Evolutionary conservation across 2,113 vertebrate genomes (phyloP), one percentile per base, ranked within the genome.

Genomic region (Saimiri boliviensis): DNA sequence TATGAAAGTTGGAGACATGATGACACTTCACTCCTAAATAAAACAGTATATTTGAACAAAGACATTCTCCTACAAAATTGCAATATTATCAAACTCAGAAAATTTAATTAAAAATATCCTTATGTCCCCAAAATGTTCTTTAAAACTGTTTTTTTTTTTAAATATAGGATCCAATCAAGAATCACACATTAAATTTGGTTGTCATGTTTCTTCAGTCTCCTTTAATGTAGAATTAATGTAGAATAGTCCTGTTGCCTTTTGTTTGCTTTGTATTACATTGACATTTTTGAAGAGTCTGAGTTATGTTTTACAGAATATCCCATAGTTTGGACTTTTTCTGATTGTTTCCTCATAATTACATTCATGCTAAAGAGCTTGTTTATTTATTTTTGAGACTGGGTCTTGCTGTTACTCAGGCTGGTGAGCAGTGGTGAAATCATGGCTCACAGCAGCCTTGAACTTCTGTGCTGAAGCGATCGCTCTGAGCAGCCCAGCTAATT

Each of bases 131-230:
- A 94, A 77, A 73, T 93, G 45, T 37, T 56, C 83, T 71, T 89
- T 70, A 74, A 42, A 56, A 40, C 17, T 86, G 5, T 90, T 93
- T 76, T 47, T 68, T 40, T 87, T 88, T 85, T 45, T 7, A 88
- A 94, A 76, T 70, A 90, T 9, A 80, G 19, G 63, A 93, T 71
- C n/a, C 45, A 79, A 95, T 68, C 66, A 37, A 45, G 56, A 89
- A 90, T 68, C 40, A 93, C 66, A 83, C 88, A 82, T 56, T 91
- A 70, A 77, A 90, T 79, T 93, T 87, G 37, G 90, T 82, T 96
- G 54, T 82, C 96, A 90, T 42, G 76, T 83, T 60, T 76, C 56
- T 86, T 95, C 83, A 82, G 21, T 54, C 42, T 79, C 42, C 45
- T 85, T 95, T 92, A 83, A 77, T 35, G 32, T 49, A 66, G 1